Evolutionary conservation across 2,113 vertebrate genomes (phyloP).

Genomic region (Hypocryptadius cinnamomeus): DNA sequence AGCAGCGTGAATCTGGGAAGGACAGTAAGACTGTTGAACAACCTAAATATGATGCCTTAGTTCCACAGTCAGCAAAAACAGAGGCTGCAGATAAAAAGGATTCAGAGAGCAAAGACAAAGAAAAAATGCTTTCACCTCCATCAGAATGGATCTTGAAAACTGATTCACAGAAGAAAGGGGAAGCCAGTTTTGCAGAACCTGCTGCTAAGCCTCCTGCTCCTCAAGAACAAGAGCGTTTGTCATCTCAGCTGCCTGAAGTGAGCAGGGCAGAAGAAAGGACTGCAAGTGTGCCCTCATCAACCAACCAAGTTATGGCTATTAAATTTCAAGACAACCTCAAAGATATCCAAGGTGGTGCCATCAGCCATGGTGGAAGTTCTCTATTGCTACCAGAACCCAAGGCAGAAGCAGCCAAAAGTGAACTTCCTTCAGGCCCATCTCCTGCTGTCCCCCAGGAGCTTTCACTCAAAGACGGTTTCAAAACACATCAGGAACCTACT

Average conservation of each 20-base stretch:
- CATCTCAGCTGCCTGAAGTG: slow-evolving; percentile 48
- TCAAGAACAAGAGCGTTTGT: slow-evolving; percentile 57
- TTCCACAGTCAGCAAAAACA: slow-evolving; percentile 61
- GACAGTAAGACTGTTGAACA: slow-evolving; percentile 70
- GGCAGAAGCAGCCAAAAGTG: slow-evolving; percentile 49
- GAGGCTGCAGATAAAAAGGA: slow-evolving; percentile 49
- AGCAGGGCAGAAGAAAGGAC: slow-evolving; percentile 58
- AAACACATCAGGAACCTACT: slow-evolving; percentile 54
- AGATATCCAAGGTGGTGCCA: slow-evolving; percentile 42
- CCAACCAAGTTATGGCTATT: slow-evolving; percentile 30
- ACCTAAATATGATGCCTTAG: slow-evolving; percentile 69
- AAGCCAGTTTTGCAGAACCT: slow-evolving; percentile 31
- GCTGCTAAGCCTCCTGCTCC: slow-evolving; percentile 10
- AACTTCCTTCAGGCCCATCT: slow-evolving; percentile 59
- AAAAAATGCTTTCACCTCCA: slow-evolving; percentile 14
- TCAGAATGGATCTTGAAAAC: slow-evolving; percentile 38
- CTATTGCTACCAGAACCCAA: slow-evolving; percentile 35
- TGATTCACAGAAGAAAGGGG: slow-evolving; percentile 24
- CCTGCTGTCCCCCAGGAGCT: slow-evolving; percentile 65
- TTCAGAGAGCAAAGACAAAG: slow-evolving; percentile 46
- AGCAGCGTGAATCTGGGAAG: slow-evolving; percentile 47
- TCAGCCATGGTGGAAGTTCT: slow-evolving; percentile 48
- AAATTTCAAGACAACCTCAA: slow-evolving; percentile 60
- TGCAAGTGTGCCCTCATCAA: slow-evolving; percentile 42
- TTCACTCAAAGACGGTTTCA: slow-evolving; percentile 70